Base-by-base conservation (phyloP, 2,797 vertebrate species). In the Spondyliosoma cantharus region DNA sequence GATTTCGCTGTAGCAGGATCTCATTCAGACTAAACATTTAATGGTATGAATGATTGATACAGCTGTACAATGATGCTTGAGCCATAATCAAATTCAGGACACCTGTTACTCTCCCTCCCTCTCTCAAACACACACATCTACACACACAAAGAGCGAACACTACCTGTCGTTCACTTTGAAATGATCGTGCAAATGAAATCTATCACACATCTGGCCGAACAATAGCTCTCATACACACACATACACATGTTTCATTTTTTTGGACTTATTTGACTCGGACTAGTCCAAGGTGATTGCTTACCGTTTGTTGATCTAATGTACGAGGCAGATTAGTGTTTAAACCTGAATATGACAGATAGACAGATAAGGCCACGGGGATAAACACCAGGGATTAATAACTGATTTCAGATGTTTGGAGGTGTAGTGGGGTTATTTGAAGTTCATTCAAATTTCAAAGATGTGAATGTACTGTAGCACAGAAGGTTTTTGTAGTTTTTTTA, bases 221-320 rank as follows among this genome's bases (percentile, higher is more conserved):
- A 43, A 12, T 15, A 8, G 20, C 37, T 71, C 19, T 63, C 37
- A 62, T 25, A 15, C 15, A 27, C 24, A 45, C 24, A 69, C 9
- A 60, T 43, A 45, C 27, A 45, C 25, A 24, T 4, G n/a, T n/a
- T n/a, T n/a, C 13, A 37, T 14, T 3, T 49, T 32, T 48, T 49
- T 32, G 20, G 19, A 27, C 42, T 59, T 13, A 0, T 52, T 43
- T 61, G 16, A 56, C 5, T 83, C 43, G 57, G 22, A 42, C 7
- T 37, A 16, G n/a, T 19, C 48, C 52, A 70, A 81, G 50, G 48
- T 73, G 53, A 77, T 50, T 78, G 37, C 69, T 86, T 83, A 63
- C 22, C 70, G 19, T 74, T 74, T 61, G 42, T 13, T 70, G 32
- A 50, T 65, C 43, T 60, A 50, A n/a, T 74, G 54, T 59, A 71